A percentile compares a stretch with the other conserved stretches of the same genome.
These are phyloP conservation scores for Troides helena DNA, from an alignment of 2,888 invertebrate genomes.

Conservation along the genomic window DNA sequence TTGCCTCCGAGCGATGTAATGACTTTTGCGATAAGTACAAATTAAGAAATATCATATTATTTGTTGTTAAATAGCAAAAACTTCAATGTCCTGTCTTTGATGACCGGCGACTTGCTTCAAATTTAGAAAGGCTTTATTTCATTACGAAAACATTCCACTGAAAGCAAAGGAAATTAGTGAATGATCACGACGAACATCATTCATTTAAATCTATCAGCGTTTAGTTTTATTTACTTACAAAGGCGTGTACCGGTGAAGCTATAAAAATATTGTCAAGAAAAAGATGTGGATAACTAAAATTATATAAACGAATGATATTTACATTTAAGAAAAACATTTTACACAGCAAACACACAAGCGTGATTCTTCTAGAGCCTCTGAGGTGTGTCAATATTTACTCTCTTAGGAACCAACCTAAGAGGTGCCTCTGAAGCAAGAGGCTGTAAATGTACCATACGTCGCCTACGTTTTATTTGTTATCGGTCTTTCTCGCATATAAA, in stretches of 20 bases:
- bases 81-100: not conserved
- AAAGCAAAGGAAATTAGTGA: too few species aligned
- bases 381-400: slow-evolving; percentile 54
- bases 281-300: not conserved
- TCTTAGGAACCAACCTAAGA: slow-evolving; percentile 45
- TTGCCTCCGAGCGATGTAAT: slow-evolving; percentile 22
- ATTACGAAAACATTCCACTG: too few species aligned
- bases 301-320: not conserved
- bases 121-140: not conserved
- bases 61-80: not conserved
- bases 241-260: not conserved
- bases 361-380: slow-evolving; percentile 36
- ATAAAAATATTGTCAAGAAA: not conserved
- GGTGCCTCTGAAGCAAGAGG: slow-evolving; percentile 42
- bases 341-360: slow-evolving; percentile 32
- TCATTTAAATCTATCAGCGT: too few species aligned
- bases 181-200: too few species aligned
- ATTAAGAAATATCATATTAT: not conserved
- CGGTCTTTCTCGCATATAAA: slow-evolving; percentile 34
- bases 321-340: slow-evolving; percentile 5
- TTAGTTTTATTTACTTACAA: too few species aligned
- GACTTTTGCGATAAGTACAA: slow-evolving; percentile 19
- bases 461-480: slow-evolving; percentile 38
- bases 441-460: slow-evolving; percentile 35
- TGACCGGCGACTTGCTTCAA: not conserved